Percentiles rank a stretch among this genome's conserved stretches.
Evolutionary conservation across 2,113 vertebrate species (phyloP).

Genomic region (Globicephala melas): DNA sequence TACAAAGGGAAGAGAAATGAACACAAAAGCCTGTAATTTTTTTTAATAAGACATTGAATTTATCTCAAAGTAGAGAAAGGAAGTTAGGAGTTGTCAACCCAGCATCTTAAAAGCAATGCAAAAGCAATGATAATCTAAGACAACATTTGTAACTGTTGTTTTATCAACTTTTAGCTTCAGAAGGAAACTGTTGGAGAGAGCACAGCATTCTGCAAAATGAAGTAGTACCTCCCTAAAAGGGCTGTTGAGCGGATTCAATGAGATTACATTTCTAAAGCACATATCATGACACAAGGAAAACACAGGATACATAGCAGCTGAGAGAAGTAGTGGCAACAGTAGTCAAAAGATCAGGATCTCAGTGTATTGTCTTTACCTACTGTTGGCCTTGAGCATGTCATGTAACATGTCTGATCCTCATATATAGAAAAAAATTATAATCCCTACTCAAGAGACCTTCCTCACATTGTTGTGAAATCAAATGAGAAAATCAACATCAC

Average conservation of each 20-base stretch:
- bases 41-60: conserved; percentile 8
- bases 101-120: neutral
- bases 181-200: neutral
- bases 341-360: neutral
- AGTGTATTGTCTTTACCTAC: neutral
- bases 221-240: neutral
- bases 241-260: neutral
- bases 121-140: neutral
- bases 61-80: neutral
- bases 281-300: neutral
- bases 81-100: neutral
- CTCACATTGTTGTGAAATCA: neutral
- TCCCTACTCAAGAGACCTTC: neutral
- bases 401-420: neutral
- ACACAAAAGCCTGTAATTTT: neutral
- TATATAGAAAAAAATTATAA: neutral
- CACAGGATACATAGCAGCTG: neutral
- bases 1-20: conserved; percentile 13
- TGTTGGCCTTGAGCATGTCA: neutral
- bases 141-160: neutral
- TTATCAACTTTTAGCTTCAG: neutral
- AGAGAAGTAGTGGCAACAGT: neutral
- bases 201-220: neutral
- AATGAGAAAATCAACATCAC: neutral
- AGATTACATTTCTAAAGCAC: neutral